Evolutionary conservation across 2,888 invertebrate species (phyloP), one percentile per base, ranked within the genome.

Genomic region (Tipula unca): DNA sequence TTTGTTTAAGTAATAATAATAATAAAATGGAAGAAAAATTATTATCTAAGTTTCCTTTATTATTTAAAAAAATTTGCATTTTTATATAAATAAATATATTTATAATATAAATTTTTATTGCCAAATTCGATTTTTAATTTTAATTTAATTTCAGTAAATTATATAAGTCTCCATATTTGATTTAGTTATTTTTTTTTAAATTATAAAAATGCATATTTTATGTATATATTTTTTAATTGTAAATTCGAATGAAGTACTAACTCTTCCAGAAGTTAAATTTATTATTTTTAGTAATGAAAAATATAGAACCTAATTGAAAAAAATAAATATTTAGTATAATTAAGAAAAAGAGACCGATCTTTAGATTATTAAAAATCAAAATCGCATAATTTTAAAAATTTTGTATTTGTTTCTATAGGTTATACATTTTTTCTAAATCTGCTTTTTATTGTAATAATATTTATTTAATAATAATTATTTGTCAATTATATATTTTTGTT

Each of bases 11-110:
- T 32, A 84, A 32, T 84, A 84, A 29, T 29, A 29, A 29, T 84
- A 29, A 84, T 32, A 84, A 84, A 84, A 84, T 84, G 84, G 84
- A 84, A 84, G 84, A 84, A 84, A 84, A 84, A 84, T 84, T 84
- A 84, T 84, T 84, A 84, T 84, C 84, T 84, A 84, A 35, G 84
- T 32, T 82, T 82, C 29, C 29, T 82, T 82, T 82, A 29, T 82
- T 82, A 82, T 82, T 82, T 29, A 29, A 17, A 17, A 54, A 48
- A 54, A 54, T 54, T 54, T 54, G 48, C 48, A 54, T 54, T 54
- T 54, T 54, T 54, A 54, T 54, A 54, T 17, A 54, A 54, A 54
- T 54, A 54, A 54, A 54, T 54, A 54, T 54, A 54, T 39, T n/a
- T 54, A 54, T n/a, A 48, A 48, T 48, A 48, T 48, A 48, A 48